A percentile compares a stretch with the other conserved stretches of the same genome.
Evolutionary conservation across 1,140 invertebrate genomes (phyloP).

Genomic region (Danaus plexippus): DNA sequence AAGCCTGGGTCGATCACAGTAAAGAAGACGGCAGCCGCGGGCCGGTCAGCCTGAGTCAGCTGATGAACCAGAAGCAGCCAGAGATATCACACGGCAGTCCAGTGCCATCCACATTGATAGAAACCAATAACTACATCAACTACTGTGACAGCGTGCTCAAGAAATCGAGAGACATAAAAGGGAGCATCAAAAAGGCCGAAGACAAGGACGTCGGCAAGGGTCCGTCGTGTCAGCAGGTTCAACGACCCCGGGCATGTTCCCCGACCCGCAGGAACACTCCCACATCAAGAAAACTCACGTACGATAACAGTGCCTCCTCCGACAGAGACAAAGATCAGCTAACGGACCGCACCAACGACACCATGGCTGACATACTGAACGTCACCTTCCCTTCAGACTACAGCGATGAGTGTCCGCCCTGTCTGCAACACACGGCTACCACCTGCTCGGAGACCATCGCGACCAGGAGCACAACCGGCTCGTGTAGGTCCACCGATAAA

Average conservation of each 20-base stretch:
- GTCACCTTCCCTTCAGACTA: constrained; percentile 62
- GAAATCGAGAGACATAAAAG: constrained; percentile 52
- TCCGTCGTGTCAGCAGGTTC: constrained; percentile 18
- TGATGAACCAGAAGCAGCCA: constrained; percentile 46
- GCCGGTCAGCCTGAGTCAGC: constrained; percentile 58
- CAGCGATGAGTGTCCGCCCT: constrained; percentile 33
- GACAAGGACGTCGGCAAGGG: constrained; percentile 14
- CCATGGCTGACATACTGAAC: constrained; percentile 61
- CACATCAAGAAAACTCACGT: constrained; percentile 44
- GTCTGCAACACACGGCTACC: constrained; percentile 4
- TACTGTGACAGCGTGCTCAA: constrained; percentile 52
- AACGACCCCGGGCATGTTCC: constrained; percentile 35
- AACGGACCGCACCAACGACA: constrained; percentile 66
- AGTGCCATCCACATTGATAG: constrained; percentile 40
- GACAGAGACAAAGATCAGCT: constrained; percentile 52
- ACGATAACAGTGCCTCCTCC: constrained; percentile 47
- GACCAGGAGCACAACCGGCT: background rate
- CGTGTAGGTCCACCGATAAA: constrained; percentile 24
- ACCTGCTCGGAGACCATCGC: background rate
- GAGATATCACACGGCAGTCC: constrained; percentile 31
- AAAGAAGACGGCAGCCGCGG: constrained; percentile 29
- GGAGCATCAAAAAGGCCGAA: constrained; percentile 32
- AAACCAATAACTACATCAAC: constrained; percentile 52
- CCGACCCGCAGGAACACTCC: constrained; percentile 29
- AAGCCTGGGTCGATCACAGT: constrained; percentile 47